Evolutionary conservation across 2,888 invertebrate species (phyloP), one percentile per base, ranked within the genome.

Genomic region (Microctonus hyperodae): DNA sequence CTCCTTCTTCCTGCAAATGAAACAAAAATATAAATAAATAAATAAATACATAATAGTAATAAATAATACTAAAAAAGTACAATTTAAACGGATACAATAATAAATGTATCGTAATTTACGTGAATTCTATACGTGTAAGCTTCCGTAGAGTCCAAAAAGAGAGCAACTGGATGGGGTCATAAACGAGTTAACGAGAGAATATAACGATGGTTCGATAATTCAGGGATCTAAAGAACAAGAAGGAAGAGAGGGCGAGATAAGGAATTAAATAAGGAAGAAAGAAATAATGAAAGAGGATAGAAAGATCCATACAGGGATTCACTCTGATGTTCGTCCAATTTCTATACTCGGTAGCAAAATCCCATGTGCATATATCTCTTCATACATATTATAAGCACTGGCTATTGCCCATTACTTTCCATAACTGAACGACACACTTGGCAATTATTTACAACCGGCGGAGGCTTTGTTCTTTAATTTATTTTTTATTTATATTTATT

Each of bases 391-490:
- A 63, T 50, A 25, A 37, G 53, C 59, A 25, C 51, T 44, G 16
- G 37, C 37, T 16, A 25, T 60, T 51, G 70, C 65, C 70, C 68
- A 73, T 70, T 72, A 73, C 70, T 72, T 72, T 67, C 70, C 72
- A 70, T 73, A 70, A 73, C 35, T 35, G 58, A 16, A n/a, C 35
- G 50, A 64, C 66, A 67, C 67, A 67, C 67, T 69, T 59, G 59
- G 70, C 71, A 73, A 73, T 73, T 73, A 73, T 73, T 69, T 65
- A 53, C 66, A 65, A 69, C 67, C 53, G 67, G 71, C 71, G 70
- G 72, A 69, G 64, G 68, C 71, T 73, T 70, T 73, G 71, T 73
- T 71, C 66, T 68, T 63, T 33, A 64, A 57, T 67, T 71, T 70
- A 67, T 69, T 23, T 69, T 23, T 40, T 40, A 31, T 50, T 16